phyloP scores from a whole-genome alignment of 2,888 invertebrate genomes.

The Gandaritis pyraliata region DNA sequence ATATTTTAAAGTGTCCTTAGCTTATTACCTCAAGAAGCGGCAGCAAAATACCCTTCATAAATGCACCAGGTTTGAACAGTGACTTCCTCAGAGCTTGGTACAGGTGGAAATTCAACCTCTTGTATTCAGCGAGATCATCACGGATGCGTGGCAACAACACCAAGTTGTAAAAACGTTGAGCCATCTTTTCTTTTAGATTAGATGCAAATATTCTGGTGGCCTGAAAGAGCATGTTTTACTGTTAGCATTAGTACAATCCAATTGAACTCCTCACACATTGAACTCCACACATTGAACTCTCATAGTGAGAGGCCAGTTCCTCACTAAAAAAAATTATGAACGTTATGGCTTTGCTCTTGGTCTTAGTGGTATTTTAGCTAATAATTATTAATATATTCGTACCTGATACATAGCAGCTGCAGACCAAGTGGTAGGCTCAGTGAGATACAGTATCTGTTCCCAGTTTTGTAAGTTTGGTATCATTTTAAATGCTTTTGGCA shows the following conservation, averaged over 20 bases:
- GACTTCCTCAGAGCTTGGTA: constrained; percentile 97
- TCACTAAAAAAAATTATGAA: no score
- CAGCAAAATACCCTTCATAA: constrained; percentile 95
- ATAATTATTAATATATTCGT: constrained; percentile 10
- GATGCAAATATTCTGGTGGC: constrained; percentile 98
- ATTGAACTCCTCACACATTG: no score
- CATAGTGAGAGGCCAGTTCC: no score
- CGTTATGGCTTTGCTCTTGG: no score
- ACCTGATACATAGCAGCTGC: constrained; percentile 98
- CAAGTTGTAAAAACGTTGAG: constrained; percentile 96
- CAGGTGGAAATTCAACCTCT: constrained; percentile 97
- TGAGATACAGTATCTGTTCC: constrained; percentile 95
- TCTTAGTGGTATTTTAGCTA: neutral
- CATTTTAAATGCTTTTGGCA: constrained; percentile 99
- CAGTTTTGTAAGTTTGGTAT: constrained; percentile 96
- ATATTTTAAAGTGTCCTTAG: no score
- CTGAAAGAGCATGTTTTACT: constrained; percentile 59
- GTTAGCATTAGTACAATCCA: neutral
- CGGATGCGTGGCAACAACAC: constrained; percentile 96
- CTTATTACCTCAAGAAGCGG: constrained; percentile 87
- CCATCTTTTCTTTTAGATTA: constrained; percentile 97
- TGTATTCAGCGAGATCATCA: constrained; percentile 98
- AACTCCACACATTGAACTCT: no score
- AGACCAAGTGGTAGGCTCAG: constrained; percentile 97
- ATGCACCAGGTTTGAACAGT: constrained; percentile 98